These are phyloP conservation scores for Phainopepla nitens DNA, from an alignment of 2,113 vertebrate genomes.

Conservation along the genomic window DNA sequence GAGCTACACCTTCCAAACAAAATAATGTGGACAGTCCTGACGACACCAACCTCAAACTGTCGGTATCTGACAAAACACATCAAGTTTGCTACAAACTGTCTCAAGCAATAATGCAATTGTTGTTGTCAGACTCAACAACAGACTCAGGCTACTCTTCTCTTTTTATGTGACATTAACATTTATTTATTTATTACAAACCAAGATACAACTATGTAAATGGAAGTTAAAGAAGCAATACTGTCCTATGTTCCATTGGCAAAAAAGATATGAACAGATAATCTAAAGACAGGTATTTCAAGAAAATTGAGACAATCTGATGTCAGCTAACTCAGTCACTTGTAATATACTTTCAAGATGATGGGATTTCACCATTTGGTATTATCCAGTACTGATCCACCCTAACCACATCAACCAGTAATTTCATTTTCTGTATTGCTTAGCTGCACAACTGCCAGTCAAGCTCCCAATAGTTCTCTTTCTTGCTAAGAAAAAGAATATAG, in stretches of 20 bases:
- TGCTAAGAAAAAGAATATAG: not conserved
- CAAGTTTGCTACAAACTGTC: not conserved
- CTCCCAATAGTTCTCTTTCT: not conserved
- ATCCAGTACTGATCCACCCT: not conserved
- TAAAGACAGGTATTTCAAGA: not conserved
- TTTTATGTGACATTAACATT: not conserved
- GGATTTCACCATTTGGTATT: not conserved
- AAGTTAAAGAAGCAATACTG: not conserved
- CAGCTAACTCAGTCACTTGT: not conserved
- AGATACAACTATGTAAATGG: not conserved
- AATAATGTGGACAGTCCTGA: not conserved
- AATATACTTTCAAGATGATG: not conserved
- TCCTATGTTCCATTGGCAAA: not conserved
- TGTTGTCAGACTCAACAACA: not conserved
- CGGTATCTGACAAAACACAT: not conserved
- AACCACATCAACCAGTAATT: not conserved
- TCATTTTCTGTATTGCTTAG: not conserved
- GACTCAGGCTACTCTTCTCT: not conserved
- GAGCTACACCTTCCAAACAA: not conserved
- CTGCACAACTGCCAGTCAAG: not conserved
- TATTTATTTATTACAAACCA: not conserved
- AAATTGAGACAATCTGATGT: not conserved
- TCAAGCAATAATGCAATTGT: not conserved
- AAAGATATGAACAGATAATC: not conserved
- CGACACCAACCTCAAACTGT: not conserved